These are phyloP conservation scores for Thripadectes ignobilis DNA, from an alignment of 2,797 vertebrate species.

Conservation along the genomic window DNA sequence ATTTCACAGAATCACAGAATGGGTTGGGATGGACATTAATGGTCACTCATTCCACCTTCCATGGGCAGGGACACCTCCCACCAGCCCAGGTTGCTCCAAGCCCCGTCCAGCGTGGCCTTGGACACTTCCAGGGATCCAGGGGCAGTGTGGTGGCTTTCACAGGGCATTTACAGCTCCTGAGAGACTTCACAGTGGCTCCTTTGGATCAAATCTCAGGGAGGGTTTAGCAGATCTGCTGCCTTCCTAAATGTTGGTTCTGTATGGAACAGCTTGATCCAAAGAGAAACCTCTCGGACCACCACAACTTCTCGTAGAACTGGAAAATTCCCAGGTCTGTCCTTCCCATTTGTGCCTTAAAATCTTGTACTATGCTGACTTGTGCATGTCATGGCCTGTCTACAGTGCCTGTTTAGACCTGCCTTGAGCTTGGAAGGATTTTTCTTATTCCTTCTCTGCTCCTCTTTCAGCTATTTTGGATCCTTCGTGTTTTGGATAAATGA, in stretches of 20 bases:
- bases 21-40: not conserved
- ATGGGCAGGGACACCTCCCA: not conserved
- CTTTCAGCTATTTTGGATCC: not conserved
- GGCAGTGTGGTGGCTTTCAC: not conserved
- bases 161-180: not conserved
- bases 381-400: not conserved
- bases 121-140: not conserved
- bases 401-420: not conserved
- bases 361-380: not conserved
- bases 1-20: not conserved
- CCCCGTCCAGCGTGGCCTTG: not conserved
- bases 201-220: not conserved
- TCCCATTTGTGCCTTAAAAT: not conserved
- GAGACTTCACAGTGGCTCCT: not conserved
- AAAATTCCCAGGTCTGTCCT: not conserved
- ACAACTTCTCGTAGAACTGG: not conserved
- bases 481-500: not conserved
- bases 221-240: not conserved
- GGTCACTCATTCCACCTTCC: not conserved
- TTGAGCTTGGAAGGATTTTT: not conserved
- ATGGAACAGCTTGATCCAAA: accelerated
- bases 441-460: not conserved
- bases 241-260: not conserved
- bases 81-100: not conserved
- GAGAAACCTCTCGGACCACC: not conserved